phyloP scores from a whole-genome alignment of 2,113 vertebrate species.

The Oostethus manadensis region DNA sequence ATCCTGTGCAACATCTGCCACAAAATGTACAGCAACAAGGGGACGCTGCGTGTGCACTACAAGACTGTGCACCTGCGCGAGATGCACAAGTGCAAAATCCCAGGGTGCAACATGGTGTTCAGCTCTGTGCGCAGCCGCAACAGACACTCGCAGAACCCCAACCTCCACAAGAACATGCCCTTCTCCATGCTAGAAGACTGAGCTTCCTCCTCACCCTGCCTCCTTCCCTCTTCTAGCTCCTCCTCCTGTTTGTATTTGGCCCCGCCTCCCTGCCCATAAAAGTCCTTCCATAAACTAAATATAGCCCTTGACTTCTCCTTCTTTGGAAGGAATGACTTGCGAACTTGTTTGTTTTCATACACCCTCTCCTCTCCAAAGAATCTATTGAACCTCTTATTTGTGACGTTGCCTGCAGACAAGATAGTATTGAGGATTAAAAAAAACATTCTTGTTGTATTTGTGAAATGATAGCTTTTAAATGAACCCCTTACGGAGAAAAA shows the following conservation, averaged over 20 bases:
- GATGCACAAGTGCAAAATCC: conserved; percentile 99
- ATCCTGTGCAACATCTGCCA: conserved; percentile 98
- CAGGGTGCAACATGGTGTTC: conserved; percentile 99
- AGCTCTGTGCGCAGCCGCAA: conserved; percentile 98
- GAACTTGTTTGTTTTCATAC: conserved; percentile 38
- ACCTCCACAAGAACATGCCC: conserved; percentile 97
- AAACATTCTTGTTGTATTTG: conserved; percentile 84
- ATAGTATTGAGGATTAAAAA: conserved; percentile 63
- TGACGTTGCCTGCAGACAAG: conserved; percentile 87
- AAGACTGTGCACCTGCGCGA: conserved; percentile 98
- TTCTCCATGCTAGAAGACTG: conserved; percentile 82
- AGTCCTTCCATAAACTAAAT: conserved; percentile 48
- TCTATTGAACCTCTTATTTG: conserved; percentile 80
- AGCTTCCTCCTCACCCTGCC: neutral
- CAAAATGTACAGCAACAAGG: conserved; percentile 99
- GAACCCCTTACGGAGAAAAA: conserved; percentile 68
- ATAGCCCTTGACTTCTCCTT: conserved; percentile 62
- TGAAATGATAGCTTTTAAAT: conserved; percentile 92
- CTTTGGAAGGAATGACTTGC: conserved; percentile 58
- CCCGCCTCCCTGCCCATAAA: conserved; percentile 2
- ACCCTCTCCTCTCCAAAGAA: conserved; percentile 78
- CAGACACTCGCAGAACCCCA: conserved; percentile 98
- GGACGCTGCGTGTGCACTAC: conserved; percentile 96
- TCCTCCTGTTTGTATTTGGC: conserved; percentile 38
- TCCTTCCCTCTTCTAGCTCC: conserved; percentile 22